phyloP scores from a whole-genome alignment of 2,797 vertebrate genomes.

The Salmo trutta region DNA sequence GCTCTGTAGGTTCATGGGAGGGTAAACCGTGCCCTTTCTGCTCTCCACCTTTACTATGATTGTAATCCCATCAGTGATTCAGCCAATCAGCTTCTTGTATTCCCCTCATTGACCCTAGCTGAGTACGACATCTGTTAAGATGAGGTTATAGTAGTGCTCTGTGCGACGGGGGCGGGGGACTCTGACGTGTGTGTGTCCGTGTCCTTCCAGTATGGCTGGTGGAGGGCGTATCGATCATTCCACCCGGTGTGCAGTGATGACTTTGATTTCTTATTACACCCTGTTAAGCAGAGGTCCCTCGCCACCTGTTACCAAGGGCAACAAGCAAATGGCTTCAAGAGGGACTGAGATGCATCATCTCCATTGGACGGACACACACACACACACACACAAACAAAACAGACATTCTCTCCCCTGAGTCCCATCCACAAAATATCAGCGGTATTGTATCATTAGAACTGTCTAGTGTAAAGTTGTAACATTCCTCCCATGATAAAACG shows the following conservation, averaged over 20 bases:
- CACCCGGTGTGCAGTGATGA: neutral
- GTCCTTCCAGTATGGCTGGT: neutral
- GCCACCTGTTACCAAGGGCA: constrained; percentile 8
- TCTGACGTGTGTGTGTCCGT: neutral
- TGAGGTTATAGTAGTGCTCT: neutral
- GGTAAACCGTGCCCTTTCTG: neutral
- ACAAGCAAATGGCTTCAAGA: neutral
- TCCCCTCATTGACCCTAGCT: neutral
- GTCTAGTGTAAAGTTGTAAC: neutral
- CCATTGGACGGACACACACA: neutral
- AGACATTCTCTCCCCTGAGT: neutral
- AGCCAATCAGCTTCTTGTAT: neutral
- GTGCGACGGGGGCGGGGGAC: neutral
- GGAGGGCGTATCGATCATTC: neutral
- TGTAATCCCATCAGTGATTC: neutral
- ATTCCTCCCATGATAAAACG: neutral
- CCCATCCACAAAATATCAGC: neutral
- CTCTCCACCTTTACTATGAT: neutral
- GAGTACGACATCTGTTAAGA: neutral
- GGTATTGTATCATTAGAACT: neutral
- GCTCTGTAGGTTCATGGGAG: neutral
- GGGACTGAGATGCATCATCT: neutral
- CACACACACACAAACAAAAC: neutral
- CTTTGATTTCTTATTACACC: constrained; percentile 4
- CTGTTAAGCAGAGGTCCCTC: neutral